Evolutionary conservation across 2,113 vertebrate species (phyloP).

Genomic region (Lethenteron reissneri): DNA sequence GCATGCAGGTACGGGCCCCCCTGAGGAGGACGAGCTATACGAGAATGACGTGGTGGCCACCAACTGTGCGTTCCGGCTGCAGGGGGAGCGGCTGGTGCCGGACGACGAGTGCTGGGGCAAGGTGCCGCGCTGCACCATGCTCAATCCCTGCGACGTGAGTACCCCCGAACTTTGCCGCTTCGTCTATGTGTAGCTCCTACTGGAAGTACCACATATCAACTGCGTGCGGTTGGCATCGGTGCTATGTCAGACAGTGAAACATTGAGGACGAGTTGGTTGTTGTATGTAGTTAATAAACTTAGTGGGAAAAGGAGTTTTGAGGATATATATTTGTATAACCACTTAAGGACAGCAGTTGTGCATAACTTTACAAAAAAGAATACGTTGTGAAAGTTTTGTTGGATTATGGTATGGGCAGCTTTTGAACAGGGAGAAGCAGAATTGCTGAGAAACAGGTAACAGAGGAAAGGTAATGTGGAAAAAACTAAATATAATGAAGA

Average conservation of each 20-base stretch:
- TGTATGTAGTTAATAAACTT: no score
- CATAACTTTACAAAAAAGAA: neutral
- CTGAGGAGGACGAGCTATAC: slow-evolving; percentile 31
- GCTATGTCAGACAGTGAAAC: neutral
- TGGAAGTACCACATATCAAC: neutral
- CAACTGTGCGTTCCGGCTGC: slow-evolving; percentile 34
- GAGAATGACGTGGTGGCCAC: slow-evolving; percentile 30
- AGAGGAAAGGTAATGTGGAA: neutral
- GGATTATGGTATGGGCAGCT: neutral
- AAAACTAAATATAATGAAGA: neutral
- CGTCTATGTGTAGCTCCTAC: neutral
- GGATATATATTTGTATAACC: neutral
- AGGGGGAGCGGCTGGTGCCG: slow-evolving; percentile 30
- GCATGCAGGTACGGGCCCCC: slow-evolving; percentile 18
- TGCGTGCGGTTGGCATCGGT: neutral
- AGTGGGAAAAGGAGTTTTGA: no score
- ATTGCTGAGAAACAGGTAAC: no score
- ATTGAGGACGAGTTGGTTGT: neutral
- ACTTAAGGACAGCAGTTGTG: neutral
- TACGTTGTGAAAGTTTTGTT: neutral
- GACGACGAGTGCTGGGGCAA: slow-evolving; percentile 30
- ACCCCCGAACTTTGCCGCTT: neutral
- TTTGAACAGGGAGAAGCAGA: neutral
- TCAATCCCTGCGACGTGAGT: slow-evolving; percentile 24
- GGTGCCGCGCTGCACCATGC: slow-evolving; percentile 21